Base-by-base conservation (phyloP, 2,888 invertebrate genomes). In the Pollenia griseotomentosa region DNA sequence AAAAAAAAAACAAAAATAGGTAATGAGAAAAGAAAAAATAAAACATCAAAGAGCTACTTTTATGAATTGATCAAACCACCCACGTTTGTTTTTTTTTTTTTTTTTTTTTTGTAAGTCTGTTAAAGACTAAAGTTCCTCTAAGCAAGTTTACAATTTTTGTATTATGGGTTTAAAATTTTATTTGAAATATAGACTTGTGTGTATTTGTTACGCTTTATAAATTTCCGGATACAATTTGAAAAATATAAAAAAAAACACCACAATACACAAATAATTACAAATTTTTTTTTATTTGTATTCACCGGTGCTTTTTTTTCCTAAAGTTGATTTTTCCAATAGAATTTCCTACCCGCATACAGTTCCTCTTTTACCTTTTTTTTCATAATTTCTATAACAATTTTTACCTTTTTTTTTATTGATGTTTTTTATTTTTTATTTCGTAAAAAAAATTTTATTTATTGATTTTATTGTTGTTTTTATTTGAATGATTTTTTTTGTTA, bases 131-230 rank as follows among this genome's bases (percentile, higher is more conserved):
- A 55, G 53, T 70, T 59, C n/a, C 44, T 66, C 23, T 12, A n/a
- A 44, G n/a, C 8, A 55, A 65, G 42, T 63, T 68, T 57, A 33
- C 33, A 44, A n/a, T 11, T 61, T 23, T 12, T 44, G 3, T 63
- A 12, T 12, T 51, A 9, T 23, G 33, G 63, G 19, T 23, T 66
- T 66, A 12, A 48, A 33, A n/a, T 65, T 46, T 48, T 46, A 57
- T 65, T 71, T 57, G n/a, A 57, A 73, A 46, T 40, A 65, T 12
- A 11, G 19, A 23, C n/a, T 66, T 57, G 65, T 59, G 44, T 59
- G 8, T 23, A 23, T 83, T 63, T 83, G 77, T 80, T 85, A 85
- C 68, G 84, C 79, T 79, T 80, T 85, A 79, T 85, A 85, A 79
- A 57, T 55, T 85, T 85, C 84, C 84, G 84, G 84, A 85, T 53